Conservation (phyloP, 2,113 vertebrate species). For the Ictalurus furcatus region DNA sequence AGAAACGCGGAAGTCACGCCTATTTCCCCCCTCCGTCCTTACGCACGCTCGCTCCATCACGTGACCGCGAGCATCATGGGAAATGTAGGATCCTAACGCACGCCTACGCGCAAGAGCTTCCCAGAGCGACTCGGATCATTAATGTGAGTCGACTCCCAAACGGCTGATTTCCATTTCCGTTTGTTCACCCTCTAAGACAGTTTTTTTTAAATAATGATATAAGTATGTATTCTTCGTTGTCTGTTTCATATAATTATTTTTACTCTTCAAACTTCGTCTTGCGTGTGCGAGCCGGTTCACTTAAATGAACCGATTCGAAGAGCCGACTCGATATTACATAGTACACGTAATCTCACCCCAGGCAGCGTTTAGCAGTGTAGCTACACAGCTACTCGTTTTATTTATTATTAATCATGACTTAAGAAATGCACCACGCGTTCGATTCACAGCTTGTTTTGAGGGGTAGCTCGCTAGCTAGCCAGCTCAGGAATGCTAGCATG, state of each 20-base stretch:
- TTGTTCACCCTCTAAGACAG: neutral
- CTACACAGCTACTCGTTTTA: neutral
- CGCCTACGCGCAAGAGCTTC: neutral
- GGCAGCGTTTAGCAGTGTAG: neutral
- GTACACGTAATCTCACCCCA: neutral
- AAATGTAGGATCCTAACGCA: slow-evolving; percentile 50
- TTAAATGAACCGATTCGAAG: neutral
- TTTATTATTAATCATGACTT: neutral
- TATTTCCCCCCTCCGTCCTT: slow-evolving; percentile 7
- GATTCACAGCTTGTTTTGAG: neutral
- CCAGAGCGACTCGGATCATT: neutral
- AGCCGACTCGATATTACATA: neutral
- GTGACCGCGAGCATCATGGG: slow-evolving; percentile 44
- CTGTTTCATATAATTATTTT: neutral
- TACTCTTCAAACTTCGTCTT: neutral
- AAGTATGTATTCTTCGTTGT: neutral
- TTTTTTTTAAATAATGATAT: no score
- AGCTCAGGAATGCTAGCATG: neutral
- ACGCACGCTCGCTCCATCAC: slow-evolving; percentile 34
- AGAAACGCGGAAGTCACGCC: slow-evolving; percentile 41
- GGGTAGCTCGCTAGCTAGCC: neutral
- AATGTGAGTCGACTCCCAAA: neutral
- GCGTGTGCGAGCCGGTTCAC: neutral
- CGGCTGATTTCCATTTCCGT: neutral
- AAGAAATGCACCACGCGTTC: neutral